These are phyloP conservation scores for Megathymus violae DNA, from an alignment of 1,140 invertebrate species.

Conservation along the genomic window DNA sequence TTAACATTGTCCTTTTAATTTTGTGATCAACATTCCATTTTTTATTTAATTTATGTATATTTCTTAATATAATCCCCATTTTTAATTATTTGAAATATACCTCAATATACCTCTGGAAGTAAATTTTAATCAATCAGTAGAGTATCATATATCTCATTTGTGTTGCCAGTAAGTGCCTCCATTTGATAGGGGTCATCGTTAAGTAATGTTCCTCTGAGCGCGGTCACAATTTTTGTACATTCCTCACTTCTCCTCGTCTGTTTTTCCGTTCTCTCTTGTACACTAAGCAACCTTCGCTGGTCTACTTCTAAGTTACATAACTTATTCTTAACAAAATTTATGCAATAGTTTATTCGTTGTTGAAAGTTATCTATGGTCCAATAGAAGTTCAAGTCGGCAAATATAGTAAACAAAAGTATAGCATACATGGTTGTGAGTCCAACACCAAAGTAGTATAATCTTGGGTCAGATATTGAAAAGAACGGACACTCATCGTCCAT, in stretches of 20 bases:
- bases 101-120: too few relatives aligned
- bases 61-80: too few relatives aligned
- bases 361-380: conserved; percentile 61
- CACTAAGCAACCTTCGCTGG: conserved; percentile 53
- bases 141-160: conserved; percentile 3
- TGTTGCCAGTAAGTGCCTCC: conserved; percentile 29
- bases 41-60: too few relatives aligned
- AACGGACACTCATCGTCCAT: conserved; percentile 62
- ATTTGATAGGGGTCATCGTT: conserved; percentile 37
- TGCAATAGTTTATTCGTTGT: conserved; percentile 54
- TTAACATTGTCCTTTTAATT: background rate
- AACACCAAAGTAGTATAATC: conserved; percentile 58
- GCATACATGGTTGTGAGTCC: conserved; percentile 49
- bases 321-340: conserved; percentile 60
- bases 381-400: conserved; percentile 63
- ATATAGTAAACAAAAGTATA: conserved; percentile 53
- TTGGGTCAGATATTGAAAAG: conserved; percentile 50
- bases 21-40: too few relatives aligned
- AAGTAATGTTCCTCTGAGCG: conserved; percentile 43
- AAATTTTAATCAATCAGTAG: background rate
- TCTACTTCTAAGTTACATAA: conserved; percentile 57
- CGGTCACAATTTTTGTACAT: conserved; percentile 48
- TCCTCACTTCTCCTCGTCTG: conserved; percentile 55
- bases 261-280: conserved; percentile 59
- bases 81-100: too few relatives aligned